phyloP scores from a whole-genome alignment of 2,113 vertebrate genomes.

The Synchiropus splendidus region DNA sequence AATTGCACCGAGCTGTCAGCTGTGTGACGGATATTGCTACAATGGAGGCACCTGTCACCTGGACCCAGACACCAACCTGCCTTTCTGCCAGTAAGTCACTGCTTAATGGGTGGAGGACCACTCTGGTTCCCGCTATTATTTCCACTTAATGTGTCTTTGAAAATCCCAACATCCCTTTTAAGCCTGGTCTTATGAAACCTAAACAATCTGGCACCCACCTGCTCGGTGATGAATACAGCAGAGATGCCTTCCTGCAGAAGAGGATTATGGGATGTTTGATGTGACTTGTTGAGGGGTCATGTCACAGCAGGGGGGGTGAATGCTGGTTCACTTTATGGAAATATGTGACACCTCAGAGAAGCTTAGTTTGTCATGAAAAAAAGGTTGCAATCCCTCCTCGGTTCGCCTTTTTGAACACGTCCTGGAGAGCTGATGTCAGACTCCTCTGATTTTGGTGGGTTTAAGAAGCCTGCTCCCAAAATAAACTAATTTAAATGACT shows the following conservation, averaged over 20 bases:
- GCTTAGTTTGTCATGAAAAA: slow-evolving; percentile 35
- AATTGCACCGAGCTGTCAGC: slow-evolving; percentile 89
- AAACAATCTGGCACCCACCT: slow-evolving; percentile 21
- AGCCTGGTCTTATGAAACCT: slow-evolving; percentile 21
- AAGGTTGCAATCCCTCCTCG: slow-evolving; percentile 34
- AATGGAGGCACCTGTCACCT: slow-evolving; percentile 94
- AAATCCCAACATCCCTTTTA: slow-evolving; percentile 8
- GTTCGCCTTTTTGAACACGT: slow-evolving; percentile 36
- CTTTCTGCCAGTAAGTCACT: slow-evolving; percentile 94
- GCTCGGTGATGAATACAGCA: slow-evolving; percentile 14
- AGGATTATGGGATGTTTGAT: slow-evolving; percentile 43
- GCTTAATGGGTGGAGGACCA: slow-evolving; percentile 39
- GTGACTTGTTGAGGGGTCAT: slow-evolving; percentile 21
- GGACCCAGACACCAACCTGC: slow-evolving; percentile 89
- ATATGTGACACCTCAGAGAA: slow-evolving; percentile 36
- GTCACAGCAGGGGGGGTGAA: slow-evolving; percentile 36
- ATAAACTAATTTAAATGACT: slow-evolving; percentile 20
- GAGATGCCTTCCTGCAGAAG: slow-evolving; percentile 31
- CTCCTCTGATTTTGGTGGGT: slow-evolving; percentile 19
- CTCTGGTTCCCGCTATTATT: slow-evolving; percentile 29
- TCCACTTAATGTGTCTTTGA: slow-evolving; percentile 25
- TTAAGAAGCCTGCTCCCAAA: slow-evolving; percentile 28
- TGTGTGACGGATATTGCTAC: slow-evolving; percentile 98
- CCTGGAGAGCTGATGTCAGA: slow-evolving; percentile 40
- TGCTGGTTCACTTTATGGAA: slow-evolving; percentile 26